Percentiles rank a stretch among this genome's conserved stretches.
Conservation (phyloP, 1,140 invertebrate genomes). For the Paraescarpia echinospica region DNA sequence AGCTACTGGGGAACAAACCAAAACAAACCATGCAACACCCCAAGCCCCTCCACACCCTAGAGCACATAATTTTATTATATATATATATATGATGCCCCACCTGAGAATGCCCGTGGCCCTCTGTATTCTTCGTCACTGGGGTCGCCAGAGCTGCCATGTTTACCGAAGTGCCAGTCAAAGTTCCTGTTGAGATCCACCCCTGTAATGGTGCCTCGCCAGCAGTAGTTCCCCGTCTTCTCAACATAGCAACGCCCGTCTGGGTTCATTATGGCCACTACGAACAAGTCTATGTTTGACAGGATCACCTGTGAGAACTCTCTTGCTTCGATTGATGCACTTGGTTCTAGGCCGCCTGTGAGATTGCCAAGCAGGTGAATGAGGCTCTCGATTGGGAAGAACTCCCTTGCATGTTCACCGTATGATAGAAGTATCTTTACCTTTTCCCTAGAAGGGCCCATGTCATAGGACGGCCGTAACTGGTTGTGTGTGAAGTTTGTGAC, state of each 20-base stretch:
- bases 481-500: conserved; percentile 42
- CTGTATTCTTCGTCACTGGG: conserved; percentile 50
- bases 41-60: too few species aligned
- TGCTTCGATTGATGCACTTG: conserved; percentile 19
- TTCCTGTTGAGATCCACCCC: conserved; percentile 54
- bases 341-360: conserved; percentile 38
- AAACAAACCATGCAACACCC: neutral
- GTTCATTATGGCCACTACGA: conserved; percentile 48
- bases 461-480: conserved; percentile 4
- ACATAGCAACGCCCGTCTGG: conserved; percentile 50
- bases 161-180: conserved; percentile 54
- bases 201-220: conserved; percentile 50
- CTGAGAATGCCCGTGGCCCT: conserved; percentile 48
- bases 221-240: conserved; percentile 48
- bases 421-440: conserved; percentile 47
- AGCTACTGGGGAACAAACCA: neutral
- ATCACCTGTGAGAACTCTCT: conserved; percentile 33
- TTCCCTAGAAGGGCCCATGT: conserved; percentile 15
- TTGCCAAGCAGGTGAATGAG: conserved; percentile 45
- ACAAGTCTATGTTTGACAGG: conserved; percentile 45
- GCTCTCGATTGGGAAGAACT: conserved; percentile 52
- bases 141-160: conserved; percentile 47
- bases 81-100: too few species aligned
- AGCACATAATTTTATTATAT: too few species aligned
- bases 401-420: conserved; percentile 55